Conservation (phyloP, 2,797 vertebrate genomes). For the Odontamblyopus lacepedii region DNA sequence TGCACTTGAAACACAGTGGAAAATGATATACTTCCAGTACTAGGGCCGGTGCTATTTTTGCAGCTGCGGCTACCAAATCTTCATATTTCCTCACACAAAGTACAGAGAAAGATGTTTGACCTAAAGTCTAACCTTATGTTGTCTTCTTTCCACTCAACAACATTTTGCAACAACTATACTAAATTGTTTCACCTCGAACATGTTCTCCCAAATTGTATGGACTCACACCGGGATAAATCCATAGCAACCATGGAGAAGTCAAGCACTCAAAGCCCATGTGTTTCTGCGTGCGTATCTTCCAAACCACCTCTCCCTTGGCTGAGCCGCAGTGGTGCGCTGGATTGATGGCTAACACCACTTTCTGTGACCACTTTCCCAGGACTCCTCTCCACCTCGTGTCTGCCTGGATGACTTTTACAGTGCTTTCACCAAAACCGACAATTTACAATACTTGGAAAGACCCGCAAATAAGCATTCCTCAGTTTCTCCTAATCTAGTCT, state of each 20-base stretch:
- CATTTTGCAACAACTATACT: not conserved
- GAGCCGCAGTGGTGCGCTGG: constrained; percentile 27
- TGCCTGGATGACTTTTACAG: constrained; percentile 24
- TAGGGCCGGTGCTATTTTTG: too few species aligned
- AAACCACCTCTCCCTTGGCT: constrained; percentile 31
- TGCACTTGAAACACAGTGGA: too few species aligned
- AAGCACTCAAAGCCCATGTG: constrained; percentile 22
- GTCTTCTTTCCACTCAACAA: not conserved
- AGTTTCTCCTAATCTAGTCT: constrained; percentile 31
- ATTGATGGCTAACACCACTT: constrained; percentile 46
- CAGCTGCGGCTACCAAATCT: too few species aligned
- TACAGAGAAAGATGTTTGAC: not conserved
- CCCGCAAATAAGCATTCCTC: constrained; percentile 43
- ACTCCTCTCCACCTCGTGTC: constrained; percentile 33
- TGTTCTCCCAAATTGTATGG: constrained; percentile 1
- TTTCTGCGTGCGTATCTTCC: constrained; percentile 12
- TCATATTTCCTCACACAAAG: not conserved
- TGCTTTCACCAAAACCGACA: constrained; percentile 41
- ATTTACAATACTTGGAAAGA: constrained; percentile 41
- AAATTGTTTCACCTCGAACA: constrained; percentile 2
- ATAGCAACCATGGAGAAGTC: not conserved
- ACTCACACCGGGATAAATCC: not conserved
- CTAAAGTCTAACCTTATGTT: not conserved
- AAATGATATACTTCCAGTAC: too few species aligned
- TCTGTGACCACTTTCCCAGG: constrained; percentile 46